phyloP scores from a whole-genome alignment of 1,140 invertebrate genomes.

The Helicoverpa armigera region DNA sequence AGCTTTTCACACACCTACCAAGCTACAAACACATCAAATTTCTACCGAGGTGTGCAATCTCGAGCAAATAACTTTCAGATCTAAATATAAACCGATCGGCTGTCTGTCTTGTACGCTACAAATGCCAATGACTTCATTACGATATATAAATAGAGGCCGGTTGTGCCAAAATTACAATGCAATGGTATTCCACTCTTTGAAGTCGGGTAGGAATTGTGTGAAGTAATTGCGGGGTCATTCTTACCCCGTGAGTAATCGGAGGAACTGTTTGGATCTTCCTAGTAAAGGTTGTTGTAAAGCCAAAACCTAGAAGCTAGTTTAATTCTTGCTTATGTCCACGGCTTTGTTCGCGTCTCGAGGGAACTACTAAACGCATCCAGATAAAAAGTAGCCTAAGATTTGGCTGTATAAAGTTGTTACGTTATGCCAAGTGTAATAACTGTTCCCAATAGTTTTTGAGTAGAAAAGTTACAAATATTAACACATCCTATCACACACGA shows the following conservation, averaged over 20 bases:
- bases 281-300: background rate
- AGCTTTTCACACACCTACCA: background rate
- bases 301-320: background rate
- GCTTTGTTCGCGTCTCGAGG: too few species aligned
- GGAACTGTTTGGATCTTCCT: background rate
- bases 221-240: conserved; percentile 7
- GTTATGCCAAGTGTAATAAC: background rate
- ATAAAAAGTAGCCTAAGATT: too few species aligned
- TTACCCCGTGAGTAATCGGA: background rate
- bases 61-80: conserved; percentile 37
- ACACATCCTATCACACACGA: too few species aligned
- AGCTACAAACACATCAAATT: background rate
- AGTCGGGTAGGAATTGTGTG: conserved; percentile 29
- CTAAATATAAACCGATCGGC: conserved; percentile 63
- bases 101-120: conserved; percentile 63
- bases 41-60: conserved; percentile 11
- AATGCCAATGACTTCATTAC: conserved; percentile 71
- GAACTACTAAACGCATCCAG: too few species aligned
- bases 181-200: conserved; percentile 57
- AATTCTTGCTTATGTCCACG: background rate
- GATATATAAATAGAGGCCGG: conserved; percentile 61
- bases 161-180: conserved; percentile 57
- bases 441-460: too few species aligned
- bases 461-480: too few species aligned
- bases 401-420: too few species aligned